These are phyloP conservation scores for Xiphorhynchus elegans DNA, from an alignment of 2,113 vertebrate species.

Conservation along the genomic window DNA sequence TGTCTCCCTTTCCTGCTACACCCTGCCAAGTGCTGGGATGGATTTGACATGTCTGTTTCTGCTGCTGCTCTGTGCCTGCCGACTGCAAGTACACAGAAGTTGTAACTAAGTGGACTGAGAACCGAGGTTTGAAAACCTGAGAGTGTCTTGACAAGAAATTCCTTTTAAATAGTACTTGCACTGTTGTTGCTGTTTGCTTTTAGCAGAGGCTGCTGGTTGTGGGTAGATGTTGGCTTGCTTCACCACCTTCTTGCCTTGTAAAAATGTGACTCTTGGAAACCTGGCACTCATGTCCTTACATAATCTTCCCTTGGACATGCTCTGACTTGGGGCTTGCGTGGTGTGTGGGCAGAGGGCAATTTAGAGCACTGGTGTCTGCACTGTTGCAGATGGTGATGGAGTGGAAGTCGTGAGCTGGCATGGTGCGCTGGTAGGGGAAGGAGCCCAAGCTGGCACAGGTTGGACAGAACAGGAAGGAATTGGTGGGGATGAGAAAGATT, in stretches of 20 bases:
- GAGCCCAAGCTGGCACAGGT: not conserved
- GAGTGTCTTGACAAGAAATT: not conserved
- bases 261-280: slow-evolving; percentile 10
- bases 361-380: not conserved
- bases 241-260: not conserved
- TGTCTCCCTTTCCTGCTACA: not conserved
- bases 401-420: not conserved
- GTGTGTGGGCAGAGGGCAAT: not conserved
- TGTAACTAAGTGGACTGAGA: not conserved
- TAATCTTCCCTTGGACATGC: not conserved
- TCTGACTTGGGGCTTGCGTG: not conserved
- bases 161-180: rapidly evolving
- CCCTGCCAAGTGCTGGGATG: not conserved
- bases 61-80: not conserved
- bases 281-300: not conserved
- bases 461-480: not conserved
- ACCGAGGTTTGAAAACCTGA: rapidly evolving
- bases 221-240: not conserved
- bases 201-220: not conserved
- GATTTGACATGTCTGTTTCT: not conserved
- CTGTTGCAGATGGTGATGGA: not conserved
- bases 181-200: not conserved
- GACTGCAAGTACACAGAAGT: rapidly evolving
- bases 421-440: not conserved
- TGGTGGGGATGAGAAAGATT: not conserved